Evolutionary conservation across 1,140 invertebrate genomes (phyloP).

Genomic region (Eumaeus atala): DNA sequence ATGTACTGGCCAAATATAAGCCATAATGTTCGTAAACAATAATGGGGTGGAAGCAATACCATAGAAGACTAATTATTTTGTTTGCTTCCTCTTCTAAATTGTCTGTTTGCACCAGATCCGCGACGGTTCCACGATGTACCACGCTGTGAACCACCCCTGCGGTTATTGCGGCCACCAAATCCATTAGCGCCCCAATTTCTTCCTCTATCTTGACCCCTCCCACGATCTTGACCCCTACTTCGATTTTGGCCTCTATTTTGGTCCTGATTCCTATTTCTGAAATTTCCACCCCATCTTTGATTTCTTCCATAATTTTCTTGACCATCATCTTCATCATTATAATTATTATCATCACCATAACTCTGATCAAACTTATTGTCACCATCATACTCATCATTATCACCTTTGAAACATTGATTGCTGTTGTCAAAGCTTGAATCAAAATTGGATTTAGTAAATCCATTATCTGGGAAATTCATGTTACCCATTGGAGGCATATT

Average conservation of each 20-base stretch:
- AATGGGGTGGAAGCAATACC: conserved; percentile 27
- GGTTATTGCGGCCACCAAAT: conserved; percentile 37
- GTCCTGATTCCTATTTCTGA: conserved; percentile 39
- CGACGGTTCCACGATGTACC: conserved; percentile 44
- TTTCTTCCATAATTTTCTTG: conserved; percentile 46
- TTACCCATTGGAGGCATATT: conserved; percentile 37
- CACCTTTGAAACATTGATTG: conserved; percentile 50
- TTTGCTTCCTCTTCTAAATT: conserved; percentile 59
- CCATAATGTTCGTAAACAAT: conserved; percentile 34
- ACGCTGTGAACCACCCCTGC: conserved; percentile 38
- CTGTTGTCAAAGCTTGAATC: conserved; percentile 43
- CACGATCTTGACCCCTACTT: conserved; percentile 34
- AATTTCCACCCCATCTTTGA: conserved; percentile 51
- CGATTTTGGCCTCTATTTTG: conserved; percentile 33
- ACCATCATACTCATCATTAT: conserved; percentile 56
- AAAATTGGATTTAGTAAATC: conserved; percentile 53
- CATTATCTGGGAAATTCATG: conserved; percentile 51
- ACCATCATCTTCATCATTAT: conserved; percentile 49
- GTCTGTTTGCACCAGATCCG: conserved; percentile 38
- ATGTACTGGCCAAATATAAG: conserved; percentile 17
- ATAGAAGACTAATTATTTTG: conserved; percentile 32
- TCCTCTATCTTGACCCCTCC: conserved; percentile 35
- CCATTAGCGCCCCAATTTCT: conserved; percentile 46
- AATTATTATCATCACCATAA: conserved; percentile 50
- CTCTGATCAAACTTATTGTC: conserved; percentile 53